Evolutionary conservation across 2,113 vertebrate species (phyloP).

Genomic region (Ciconia stormi): DNA sequence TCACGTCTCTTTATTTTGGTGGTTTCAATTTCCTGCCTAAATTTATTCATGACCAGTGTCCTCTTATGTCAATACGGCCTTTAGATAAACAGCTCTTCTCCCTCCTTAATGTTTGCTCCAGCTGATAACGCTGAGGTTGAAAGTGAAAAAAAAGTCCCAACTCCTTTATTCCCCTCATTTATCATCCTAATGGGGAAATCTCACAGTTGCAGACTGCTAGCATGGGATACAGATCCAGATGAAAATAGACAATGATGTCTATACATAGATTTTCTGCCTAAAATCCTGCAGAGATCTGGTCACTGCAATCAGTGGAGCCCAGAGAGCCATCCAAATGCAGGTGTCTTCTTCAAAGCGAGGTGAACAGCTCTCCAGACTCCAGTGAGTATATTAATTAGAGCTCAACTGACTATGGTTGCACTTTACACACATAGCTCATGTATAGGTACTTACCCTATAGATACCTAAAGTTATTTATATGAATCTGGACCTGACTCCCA

Average conservation of each 20-base stretch:
- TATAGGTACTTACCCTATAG: neutral
- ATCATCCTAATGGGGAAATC: neutral
- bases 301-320: neutral
- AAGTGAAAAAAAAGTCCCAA: neutral
- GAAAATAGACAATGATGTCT: neutral
- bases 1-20: neutral
- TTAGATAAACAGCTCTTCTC: conserved; percentile 3
- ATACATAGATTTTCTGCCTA: neutral
- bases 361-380: neutral
- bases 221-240: neutral
- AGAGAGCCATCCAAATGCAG: neutral
- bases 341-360: neutral
- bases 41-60: neutral
- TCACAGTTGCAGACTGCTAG: neutral
- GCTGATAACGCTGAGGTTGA: neutral
- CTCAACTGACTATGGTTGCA: fast-evolving
- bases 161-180: neutral
- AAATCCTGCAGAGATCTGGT: neutral
- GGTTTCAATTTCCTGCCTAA: conserved; percentile 13
- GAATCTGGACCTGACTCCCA: neutral
- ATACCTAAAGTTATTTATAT: neutral
- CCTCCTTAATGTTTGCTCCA: neutral
- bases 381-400: neutral
- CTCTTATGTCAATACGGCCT: neutral
- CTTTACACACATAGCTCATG: fast-evolving